Conservation (phyloP, 2,888 invertebrate species). For the Acleris literana region DNA sequence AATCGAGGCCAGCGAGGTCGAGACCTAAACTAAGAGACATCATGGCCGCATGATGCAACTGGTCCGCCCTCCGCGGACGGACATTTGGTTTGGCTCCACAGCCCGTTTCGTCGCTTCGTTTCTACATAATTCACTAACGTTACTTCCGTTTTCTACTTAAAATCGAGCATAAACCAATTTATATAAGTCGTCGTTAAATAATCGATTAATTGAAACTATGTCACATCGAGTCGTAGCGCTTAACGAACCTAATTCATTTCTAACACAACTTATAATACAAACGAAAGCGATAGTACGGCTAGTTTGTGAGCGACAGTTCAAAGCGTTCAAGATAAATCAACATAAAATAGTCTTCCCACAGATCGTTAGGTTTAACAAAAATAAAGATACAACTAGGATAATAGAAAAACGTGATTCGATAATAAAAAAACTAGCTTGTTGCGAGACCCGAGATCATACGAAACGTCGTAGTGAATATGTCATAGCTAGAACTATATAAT, state of each 20-base stretch:
- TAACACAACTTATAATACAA: constrained; percentile 38
- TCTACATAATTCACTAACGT: constrained; percentile 61
- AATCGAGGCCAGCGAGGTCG: constrained; percentile 78
- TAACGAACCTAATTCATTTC: constrained; percentile 10
- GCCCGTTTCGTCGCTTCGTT: constrained; percentile 68
- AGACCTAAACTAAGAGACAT: constrained; percentile 52
- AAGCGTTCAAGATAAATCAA: constrained; percentile 50
- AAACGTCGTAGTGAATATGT: constrained; percentile 68
- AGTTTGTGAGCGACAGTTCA: constrained; percentile 58
- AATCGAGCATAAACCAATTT: constrained; percentile 26
- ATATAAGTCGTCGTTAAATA: constrained; percentile 21
- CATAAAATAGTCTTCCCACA: constrained; percentile 52
- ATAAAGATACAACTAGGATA: constrained; percentile 63
- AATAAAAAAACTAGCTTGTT: constrained; percentile 60
- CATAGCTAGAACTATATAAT: constrained; percentile 62
- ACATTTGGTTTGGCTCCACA: constrained; percentile 76
- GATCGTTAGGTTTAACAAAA: constrained; percentile 56
- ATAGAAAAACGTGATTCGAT: constrained; percentile 53
- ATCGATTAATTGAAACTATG: constrained; percentile 27
- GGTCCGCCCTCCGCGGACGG: constrained; percentile 51
- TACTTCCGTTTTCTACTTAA: constrained; percentile 51
- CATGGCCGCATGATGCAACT: constrained; percentile 82
- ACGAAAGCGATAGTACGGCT: constrained; percentile 46
- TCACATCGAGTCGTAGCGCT: constrained; percentile 17
- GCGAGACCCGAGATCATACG: constrained; percentile 75